Conservation (phyloP, 2,113 vertebrate genomes). For the Herpailurus yagouaroundi region DNA sequence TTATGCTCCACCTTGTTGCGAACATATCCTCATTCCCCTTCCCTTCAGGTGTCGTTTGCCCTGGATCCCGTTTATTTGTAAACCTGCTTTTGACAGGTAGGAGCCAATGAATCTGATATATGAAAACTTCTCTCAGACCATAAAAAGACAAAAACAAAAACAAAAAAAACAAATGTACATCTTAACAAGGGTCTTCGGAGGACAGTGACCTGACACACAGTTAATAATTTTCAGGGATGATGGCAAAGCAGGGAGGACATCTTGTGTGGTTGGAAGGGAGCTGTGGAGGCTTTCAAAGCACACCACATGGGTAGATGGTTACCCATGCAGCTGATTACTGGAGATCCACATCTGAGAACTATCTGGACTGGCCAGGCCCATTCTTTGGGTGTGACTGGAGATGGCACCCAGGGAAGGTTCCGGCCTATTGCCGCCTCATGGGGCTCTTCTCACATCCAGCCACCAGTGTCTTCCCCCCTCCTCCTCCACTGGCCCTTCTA, state of each 20-base stretch:
- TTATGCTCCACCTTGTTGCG: neutral
- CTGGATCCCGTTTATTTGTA: neutral
- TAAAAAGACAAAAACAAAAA: neutral
- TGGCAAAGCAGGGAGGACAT: neutral
- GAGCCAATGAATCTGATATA: constrained; percentile 21
- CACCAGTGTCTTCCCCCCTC: neutral
- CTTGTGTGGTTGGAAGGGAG: neutral
- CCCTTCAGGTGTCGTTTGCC: neutral
- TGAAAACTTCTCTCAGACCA: constrained; percentile 14
- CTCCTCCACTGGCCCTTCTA: neutral
- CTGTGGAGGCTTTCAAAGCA: neutral
- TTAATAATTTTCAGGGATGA: neutral
- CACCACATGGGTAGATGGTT: neutral
- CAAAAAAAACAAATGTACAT: neutral
- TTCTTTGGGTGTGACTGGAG: neutral
- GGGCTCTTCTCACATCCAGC: neutral
- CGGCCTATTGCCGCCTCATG: neutral
- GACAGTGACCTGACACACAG: neutral
- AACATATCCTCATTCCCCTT: neutral
- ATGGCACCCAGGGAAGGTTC: neutral
- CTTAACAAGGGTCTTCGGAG: constrained; percentile 48
- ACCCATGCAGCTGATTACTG: neutral
- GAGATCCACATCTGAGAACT: neutral
- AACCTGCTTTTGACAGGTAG: constrained; percentile 28
- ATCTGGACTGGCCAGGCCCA: neutral